phyloP scores from a whole-genome alignment of 1,140 invertebrate genomes.

The Atta colombica region DNA sequence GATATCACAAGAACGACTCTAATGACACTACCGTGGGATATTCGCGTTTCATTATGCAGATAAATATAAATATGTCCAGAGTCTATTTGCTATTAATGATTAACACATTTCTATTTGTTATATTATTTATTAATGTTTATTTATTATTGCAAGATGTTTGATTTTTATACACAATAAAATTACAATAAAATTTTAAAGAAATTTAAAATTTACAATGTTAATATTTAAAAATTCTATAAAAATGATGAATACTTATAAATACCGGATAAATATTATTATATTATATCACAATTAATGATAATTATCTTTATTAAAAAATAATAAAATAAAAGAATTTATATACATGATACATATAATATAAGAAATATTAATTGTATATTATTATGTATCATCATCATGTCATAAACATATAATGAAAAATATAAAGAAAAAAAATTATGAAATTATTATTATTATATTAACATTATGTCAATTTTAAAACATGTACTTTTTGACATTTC shows the following conservation, averaged over 20 bases:
- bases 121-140: neutral
- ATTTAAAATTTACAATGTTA: neutral
- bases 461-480: slow-evolving; percentile 11
- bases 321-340: slow-evolving; percentile 12
- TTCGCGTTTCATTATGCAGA: neutral
- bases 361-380: neutral
- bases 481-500: neutral
- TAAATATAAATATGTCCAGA: slow-evolving; percentile 6
- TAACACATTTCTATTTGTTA: neutral
- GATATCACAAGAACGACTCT: slow-evolving; percentile 15
- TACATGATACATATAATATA: neutral
- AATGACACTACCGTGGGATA: slow-evolving; percentile 17
- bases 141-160: neutral
- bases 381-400: too few species aligned
- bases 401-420: neutral
- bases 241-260: neutral
- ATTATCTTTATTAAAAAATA: neutral
- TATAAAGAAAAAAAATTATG: neutral
- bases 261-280: neutral
- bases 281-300: neutral
- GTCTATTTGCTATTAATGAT: neutral
- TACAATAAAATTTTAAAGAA: neutral
- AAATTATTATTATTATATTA: neutral
- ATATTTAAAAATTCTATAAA: slow-evolving; percentile 1
- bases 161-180: neutral